phyloP scores from a whole-genome alignment of 2,113 vertebrate species.

The Notothenia coriiceps region DNA sequence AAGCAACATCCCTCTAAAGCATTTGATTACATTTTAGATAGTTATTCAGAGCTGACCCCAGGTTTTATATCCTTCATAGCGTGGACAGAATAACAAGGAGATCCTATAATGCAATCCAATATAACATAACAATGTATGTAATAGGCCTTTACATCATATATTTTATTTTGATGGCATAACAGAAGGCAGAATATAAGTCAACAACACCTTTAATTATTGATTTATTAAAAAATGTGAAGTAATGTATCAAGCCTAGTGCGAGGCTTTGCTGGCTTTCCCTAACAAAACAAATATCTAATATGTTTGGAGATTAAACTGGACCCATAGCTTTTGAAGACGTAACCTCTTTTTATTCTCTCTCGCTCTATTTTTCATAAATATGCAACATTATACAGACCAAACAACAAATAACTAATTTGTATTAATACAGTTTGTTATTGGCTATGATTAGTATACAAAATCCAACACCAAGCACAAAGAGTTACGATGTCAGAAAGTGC shows the following conservation, averaged over 20 bases:
- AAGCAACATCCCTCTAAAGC: too few species aligned
- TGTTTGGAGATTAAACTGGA: not conserved
- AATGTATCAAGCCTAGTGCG: not conserved
- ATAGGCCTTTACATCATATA: not conserved
- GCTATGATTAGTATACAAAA: not conserved
- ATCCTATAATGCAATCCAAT: too few species aligned
- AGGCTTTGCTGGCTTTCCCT: not conserved
- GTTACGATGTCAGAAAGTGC: not conserved
- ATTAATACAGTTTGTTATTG: not conserved
- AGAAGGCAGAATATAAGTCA: not conserved
- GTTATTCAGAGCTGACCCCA: not conserved
- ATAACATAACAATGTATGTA: not conserved
- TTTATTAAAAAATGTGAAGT: not conserved
- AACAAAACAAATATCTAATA: not conserved
- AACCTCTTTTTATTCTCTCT: too few species aligned
- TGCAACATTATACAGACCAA: not conserved
- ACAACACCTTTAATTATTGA: not conserved
- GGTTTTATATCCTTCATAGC: not conserved
- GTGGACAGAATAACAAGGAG: conserved; percentile 10
- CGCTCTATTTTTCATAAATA: too few species aligned
- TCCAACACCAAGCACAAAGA: not conserved
- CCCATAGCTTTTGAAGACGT: not conserved
- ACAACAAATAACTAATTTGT: not conserved
- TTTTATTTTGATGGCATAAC: not conserved
- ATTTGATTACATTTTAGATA: too few species aligned